These are phyloP conservation scores for Avahi laniger DNA, from an alignment of 2,797 vertebrate species.

Conservation along the genomic window DNA sequence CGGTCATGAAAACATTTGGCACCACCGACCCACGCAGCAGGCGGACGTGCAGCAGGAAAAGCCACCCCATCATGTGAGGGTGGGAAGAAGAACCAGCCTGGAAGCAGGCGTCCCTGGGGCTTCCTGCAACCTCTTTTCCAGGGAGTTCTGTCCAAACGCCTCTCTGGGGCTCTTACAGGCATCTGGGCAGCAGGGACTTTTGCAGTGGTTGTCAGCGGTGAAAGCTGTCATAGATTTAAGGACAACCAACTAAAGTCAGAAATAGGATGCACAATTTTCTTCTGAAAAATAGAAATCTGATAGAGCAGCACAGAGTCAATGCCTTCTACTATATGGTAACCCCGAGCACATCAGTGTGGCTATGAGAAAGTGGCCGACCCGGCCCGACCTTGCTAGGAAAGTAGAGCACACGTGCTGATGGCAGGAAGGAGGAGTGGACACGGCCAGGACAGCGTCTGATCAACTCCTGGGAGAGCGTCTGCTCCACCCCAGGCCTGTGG, in stretches of 20 bases:
- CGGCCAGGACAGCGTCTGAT: not conserved
- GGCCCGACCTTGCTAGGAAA: fast-evolving
- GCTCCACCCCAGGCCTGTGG: fast-evolving
- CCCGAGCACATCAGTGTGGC: not conserved
- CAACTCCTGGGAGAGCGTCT: not conserved
- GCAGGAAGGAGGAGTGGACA: not conserved
- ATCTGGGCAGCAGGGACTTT: not conserved
- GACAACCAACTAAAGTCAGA: not conserved
- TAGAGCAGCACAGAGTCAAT: not conserved
- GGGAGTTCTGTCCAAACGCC: not conserved
- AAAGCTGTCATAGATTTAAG: not conserved
- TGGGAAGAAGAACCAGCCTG: fast-evolving
- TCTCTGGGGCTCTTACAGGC: not conserved
- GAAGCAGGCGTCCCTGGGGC: fast-evolving
- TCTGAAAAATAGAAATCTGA: not conserved
- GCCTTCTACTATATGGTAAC: too few relatives aligned
- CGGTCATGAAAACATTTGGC: fast-evolving
- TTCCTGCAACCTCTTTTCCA: not conserved
- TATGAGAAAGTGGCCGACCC: fast-evolving
- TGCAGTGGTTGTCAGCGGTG: not conserved
- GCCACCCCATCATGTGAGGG: fast-evolving
- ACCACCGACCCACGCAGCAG: fast-evolving
- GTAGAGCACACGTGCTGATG: not conserved
- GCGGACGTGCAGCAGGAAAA: not conserved
- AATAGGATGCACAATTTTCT: not conserved